Base-by-base conservation (phyloP, 2,888 invertebrate species). In the Himalopsyche tibetana region DNA sequence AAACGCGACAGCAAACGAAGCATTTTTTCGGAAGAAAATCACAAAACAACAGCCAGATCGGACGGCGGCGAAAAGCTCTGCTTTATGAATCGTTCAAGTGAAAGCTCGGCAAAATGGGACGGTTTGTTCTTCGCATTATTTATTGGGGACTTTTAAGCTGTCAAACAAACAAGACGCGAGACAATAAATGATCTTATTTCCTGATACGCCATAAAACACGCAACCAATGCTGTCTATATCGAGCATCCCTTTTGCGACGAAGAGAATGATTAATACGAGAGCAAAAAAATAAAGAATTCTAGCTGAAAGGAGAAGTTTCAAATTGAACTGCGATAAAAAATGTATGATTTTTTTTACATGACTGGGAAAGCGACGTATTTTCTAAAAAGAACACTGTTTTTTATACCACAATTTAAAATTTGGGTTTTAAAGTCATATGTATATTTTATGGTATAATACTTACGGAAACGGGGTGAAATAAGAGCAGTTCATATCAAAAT, bases 91-190 rank as follows among this genome's bases (percentile, higher is more conserved):
- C 36, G 74, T 36, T 36, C 74, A 15, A 36, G 36, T 74, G 74
- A 74, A 74, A 74, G 38, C 28, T 74, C 36, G 74, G 36, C 69
- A 74, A 74, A 74, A 74, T 5, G 74, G 38, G 15, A 74, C 36
- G 74, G 19, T 74, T 74, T 74, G 74, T 74, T 36, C 74, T 36
- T 28, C 74, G 74, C 74, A 74, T 74, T 74, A 74, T 74, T 74
- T 74, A 74, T 74, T 36, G 74, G 74, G 74, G 74, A 74, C 74
- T 74, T 74, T 74, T 74, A 38, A 74, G 74, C 74, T 74, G 74
- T 74, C 74, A 74, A 74, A 74, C 74, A 74, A 74, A 74, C 36
- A 74, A 51, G 51, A 51, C 51, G 74, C 74, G 36, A 74, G 74
- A 36, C 74, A 74, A 74, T 74, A 36, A 74, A 74, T 74, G 74